Evolutionary conservation across 1,140 invertebrate species (phyloP), one percentile per base, ranked within the genome.

Genomic region (Papilio dardanus): DNA sequence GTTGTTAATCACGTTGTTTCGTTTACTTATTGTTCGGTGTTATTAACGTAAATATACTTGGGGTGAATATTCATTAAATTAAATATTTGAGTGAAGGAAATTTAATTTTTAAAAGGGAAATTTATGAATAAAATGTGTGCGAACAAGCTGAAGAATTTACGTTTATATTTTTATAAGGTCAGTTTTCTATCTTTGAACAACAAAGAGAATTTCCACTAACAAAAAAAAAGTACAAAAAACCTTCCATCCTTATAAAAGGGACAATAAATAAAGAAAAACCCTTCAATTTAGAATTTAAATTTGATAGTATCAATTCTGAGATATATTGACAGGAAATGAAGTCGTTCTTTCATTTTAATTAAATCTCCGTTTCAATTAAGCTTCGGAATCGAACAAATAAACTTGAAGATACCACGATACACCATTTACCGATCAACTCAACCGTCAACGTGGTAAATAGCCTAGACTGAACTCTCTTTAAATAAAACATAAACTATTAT

Each of bases 281-380:
- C 0, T 37, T 37, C 10, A 2, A 12, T 19, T 24, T 8, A 50
- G 46, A 50, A 19, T 19, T 50, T 50, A 19, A 50, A 50, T 50
- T 5, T 19, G 6, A 19, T 4, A n/a, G n/a, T 2, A 19, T 50
- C 46, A 50, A 50, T 50, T 50, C 46, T 50, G n/a, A 50, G 21
- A 50, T 1, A 19, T n/a, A 50, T 24, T 50, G 46, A 50, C 46
- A 50, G 46, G 46, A 50, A 50, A 50, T 50, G 46, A 50, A 50
- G n/a, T 50, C 46, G 46, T 50, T 50, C 46, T 50, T 50, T 50
- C 46, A 50, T 37, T 50, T 50, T 50, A 50, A 50, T 50, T 50
- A 50, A 50, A 24, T 24, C 46, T 24, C 46, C 7, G n/a, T 19
- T 50, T 50, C 46, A 50, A 50, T 50, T 50, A 50, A 50, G 19